These are phyloP conservation scores for Operophtera brumata DNA, from an alignment of 2,888 invertebrate species.

Conservation along the genomic window DNA sequence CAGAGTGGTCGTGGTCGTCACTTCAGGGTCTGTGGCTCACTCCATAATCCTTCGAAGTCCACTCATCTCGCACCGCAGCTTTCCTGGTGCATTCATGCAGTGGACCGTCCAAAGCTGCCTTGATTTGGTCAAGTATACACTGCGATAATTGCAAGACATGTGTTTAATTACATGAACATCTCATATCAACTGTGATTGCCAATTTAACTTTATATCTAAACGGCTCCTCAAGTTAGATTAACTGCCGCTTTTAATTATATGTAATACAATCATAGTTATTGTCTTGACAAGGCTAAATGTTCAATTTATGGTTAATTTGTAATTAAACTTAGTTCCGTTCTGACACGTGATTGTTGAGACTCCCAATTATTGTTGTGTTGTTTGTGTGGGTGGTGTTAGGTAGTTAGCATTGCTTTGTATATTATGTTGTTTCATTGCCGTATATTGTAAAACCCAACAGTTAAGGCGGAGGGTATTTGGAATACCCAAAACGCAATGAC, in stretches of 20 bases:
- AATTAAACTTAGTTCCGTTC: slow-evolving; percentile 5
- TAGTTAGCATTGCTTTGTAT: background rate
- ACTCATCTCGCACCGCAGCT: too few relatives aligned
- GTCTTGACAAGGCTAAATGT: slow-evolving; percentile 27
- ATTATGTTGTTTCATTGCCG: background rate
- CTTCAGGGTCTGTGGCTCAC: too few relatives aligned
- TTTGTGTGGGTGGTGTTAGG: background rate
- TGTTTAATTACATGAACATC: slow-evolving; percentile 6
- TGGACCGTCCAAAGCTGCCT: too few relatives aligned
- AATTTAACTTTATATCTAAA: slow-evolving; percentile 28
- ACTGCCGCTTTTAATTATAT: slow-evolving; percentile 27
- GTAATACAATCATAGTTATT: slow-evolving; percentile 17
- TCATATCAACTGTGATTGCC: slow-evolving; percentile 18
- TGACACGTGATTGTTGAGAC: slow-evolving; percentile 13
- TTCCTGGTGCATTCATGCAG: too few relatives aligned
- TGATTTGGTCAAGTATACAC: too few relatives aligned
- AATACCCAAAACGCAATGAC: too few relatives aligned
- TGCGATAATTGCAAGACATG: background rate
- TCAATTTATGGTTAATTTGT: slow-evolving; percentile 23
- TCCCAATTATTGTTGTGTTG: slow-evolving; percentile 12
- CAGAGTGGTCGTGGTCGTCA: too few relatives aligned
- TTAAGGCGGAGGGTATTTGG: background rate
- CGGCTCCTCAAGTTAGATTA: slow-evolving; percentile 25
- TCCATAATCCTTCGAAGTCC: too few relatives aligned
- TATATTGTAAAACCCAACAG: background rate